A percentile compares a stretch with the other conserved stretches of the same genome.
These are phyloP conservation scores for Beroe ovata DNA, from an alignment of 37 sponge, comb jelly and placozoan genomes.

Conservation along the genomic window DNA sequence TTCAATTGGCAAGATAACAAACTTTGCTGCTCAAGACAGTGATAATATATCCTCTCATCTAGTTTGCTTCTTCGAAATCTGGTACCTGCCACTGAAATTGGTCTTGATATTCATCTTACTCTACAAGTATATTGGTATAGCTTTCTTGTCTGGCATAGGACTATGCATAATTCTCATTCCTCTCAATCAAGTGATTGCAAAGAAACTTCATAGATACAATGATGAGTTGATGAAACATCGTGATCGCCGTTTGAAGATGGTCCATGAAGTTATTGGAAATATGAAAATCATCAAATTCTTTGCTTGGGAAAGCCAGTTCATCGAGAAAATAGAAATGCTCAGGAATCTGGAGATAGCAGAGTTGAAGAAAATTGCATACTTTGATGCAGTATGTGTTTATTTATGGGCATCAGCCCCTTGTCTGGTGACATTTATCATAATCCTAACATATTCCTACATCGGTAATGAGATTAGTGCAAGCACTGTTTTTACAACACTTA, in stretches of 20 bases:
- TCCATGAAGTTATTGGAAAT: conserved; percentile 19
- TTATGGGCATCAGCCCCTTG: conserved; percentile 98
- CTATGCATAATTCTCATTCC: conserved; percentile 85
- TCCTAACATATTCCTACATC: conserved; percentile 80
- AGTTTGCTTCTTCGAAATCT: conserved; percentile 90
- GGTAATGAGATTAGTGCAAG: conserved; percentile 89
- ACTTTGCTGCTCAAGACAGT: conserved; percentile 93
- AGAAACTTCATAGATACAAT: conserved; percentile 85
- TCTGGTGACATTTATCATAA: conserved; percentile 90
- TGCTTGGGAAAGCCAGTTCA: conserved; percentile 88
- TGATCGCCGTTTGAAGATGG: conserved; percentile 87
- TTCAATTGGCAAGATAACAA: conserved; percentile 85
- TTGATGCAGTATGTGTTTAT: conserved; percentile 97
- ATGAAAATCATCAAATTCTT: conserved; percentile 82
- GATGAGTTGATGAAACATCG: conserved; percentile 88
- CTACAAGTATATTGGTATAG: conserved; percentile 83
- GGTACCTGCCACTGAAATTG: conserved; percentile 96
- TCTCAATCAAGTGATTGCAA: conserved; percentile 88
- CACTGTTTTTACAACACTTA: conserved; percentile 96
- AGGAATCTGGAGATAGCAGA: conserved; percentile 81
- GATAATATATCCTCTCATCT: conserved; percentile 87
- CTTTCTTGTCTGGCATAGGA: conserved; percentile 88
- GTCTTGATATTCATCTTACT: conserved; percentile 82
- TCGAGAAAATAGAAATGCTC: conserved; percentile 71
- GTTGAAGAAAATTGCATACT: conserved; percentile 85